Conservation (phyloP, 1,140 invertebrate genomes). For the Cotesia chilonis region DNA sequence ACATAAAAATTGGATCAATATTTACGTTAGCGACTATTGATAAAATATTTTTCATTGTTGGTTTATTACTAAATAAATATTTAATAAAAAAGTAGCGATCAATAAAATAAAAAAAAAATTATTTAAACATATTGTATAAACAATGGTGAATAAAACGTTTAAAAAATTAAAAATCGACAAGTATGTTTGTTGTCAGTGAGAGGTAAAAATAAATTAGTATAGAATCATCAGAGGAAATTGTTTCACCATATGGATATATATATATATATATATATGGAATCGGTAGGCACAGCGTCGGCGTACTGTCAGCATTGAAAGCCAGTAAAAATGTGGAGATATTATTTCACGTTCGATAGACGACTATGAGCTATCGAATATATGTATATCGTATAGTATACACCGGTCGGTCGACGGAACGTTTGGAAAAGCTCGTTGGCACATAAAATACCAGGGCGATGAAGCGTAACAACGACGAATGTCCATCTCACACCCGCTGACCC, state of each 20-base stretch:
- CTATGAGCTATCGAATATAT: conserved; percentile 6
- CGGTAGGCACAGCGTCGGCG: not conserved
- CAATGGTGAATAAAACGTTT: too few species aligned
- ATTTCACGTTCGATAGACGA: conserved; percentile 25
- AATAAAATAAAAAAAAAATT: too few species aligned
- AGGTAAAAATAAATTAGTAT: too few species aligned
- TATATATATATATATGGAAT: not conserved
- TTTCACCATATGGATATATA: not conserved
- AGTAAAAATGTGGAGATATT: not conserved
- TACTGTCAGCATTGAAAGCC: not conserved
- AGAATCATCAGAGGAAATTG: too few species aligned
- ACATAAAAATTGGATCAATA: too few species aligned
- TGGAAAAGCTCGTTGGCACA: conserved; percentile 46
- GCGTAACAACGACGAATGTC: conserved; percentile 49
- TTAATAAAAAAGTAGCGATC: too few species aligned
- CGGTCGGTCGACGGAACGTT: conserved; percentile 35
- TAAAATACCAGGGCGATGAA: conserved; percentile 49
- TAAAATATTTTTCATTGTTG: too few species aligned
- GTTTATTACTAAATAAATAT: too few species aligned
- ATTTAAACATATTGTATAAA: too few species aligned
- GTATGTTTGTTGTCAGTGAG: too few species aligned
- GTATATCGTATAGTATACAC: not conserved
- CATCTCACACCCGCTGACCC: conserved; percentile 44
- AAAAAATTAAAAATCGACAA: too few species aligned
- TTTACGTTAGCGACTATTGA: too few species aligned